A percentile compares a stretch with the other conserved stretches of the same genome.
These are phyloP conservation scores for Metacarcinus magister DNA, from an alignment of 2,888 invertebrate genomes.

Conservation along the genomic window DNA sequence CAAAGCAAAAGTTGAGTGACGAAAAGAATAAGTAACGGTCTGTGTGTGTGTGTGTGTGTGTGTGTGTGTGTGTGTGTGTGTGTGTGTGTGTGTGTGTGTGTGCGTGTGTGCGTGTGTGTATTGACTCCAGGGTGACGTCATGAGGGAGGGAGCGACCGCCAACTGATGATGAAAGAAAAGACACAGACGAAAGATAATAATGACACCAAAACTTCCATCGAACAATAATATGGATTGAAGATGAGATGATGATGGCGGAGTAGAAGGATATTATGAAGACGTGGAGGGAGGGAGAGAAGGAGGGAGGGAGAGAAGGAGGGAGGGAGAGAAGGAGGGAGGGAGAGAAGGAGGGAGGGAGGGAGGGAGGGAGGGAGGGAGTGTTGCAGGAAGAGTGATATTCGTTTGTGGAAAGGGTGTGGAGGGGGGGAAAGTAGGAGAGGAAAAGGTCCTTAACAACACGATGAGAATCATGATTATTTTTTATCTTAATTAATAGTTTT, in stretches of 20 bases:
- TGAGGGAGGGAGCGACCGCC: no score
- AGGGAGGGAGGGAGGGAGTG: neutral
- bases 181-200: neutral
- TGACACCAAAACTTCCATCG: neutral
- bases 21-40: neutral
- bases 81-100: constrained; percentile 10
- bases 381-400: neutral
- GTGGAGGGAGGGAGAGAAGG: neutral
- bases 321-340: neutral
- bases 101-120: neutral
- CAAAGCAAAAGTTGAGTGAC: neutral
- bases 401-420: neutral
- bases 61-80: constrained; percentile 39
- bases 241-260: neutral
- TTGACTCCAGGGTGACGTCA: no score
- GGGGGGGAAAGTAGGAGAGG: neutral
- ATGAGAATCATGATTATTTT: neutral
- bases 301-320: neutral
- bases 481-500: neutral
- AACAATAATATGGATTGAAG: no score
- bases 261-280: neutral
- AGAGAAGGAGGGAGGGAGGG: neutral
- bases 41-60: constrained; percentile 33
- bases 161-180: neutral
- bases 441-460: neutral